Base-by-base conservation (phyloP, 2,888 invertebrate genomes). In the Oligia latruncula region DNA sequence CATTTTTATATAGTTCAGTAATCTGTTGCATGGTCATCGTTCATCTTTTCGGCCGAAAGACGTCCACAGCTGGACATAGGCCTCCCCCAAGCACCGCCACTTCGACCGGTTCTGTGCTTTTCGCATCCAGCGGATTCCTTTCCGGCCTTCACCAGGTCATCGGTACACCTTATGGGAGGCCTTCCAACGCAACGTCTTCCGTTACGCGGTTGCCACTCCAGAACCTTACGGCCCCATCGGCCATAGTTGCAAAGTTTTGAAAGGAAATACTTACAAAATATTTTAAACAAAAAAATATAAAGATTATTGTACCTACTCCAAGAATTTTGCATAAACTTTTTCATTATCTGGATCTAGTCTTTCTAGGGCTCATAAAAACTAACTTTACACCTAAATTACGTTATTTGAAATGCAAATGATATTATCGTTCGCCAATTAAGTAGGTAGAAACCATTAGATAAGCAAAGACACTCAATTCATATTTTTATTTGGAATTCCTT, bases 371-470 rank as follows among this genome's bases (percentile, higher is more conserved):
- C 9, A 17, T 23, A 23, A 52, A 29, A 35, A 35, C 23, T 23
- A 55, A 23, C 8, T 15, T 1, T 23, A 52, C 2, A 40, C n/a
- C 29, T 23, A 49, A 72, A 46, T 49, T 35, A 5, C n/a, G 15
- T 68, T 20, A 43, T 71, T 74, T 71, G 4, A 40, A 55, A 68
- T 67, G 9, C 29, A 71, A 58, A 74, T 71, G 20, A 29, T 29
- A n/a, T 40, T 71, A 46, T 58, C 2, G 15, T 71, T 71, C 9
- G 43, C 29, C 15, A 71, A 43, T 15, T 58, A 58, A 8, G 58
- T 35, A 23, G 15, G 23, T 46, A 46, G 17, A 17, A 23, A 17
- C 43, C 71, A 43, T 23, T 29, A 5, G 52, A 43, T 43, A 74
- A 43, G 29, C 3, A 23, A 15, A 43, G 20, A 55, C 4, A 70